These are phyloP conservation scores for Deroplatys truncata DNA, from an alignment of 2,888 invertebrate genomes.

Conservation along the genomic window DNA sequence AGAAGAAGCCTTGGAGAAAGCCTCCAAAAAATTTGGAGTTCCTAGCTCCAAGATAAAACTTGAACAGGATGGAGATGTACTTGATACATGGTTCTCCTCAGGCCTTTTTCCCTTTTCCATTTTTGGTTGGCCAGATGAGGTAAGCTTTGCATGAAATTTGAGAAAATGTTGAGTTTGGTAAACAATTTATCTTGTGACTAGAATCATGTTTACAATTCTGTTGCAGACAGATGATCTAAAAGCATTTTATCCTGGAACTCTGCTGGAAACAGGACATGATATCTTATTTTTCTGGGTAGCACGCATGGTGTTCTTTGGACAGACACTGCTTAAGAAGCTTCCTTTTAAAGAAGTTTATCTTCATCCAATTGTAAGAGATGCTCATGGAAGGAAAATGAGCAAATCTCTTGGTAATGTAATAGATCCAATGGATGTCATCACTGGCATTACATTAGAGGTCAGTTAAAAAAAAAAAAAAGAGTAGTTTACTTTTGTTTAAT, in stretches of 20 bases:
- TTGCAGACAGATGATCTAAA: slow-evolving; percentile 59
- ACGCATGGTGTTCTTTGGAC: slow-evolving; percentile 97
- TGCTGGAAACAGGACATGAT: slow-evolving; percentile 96
- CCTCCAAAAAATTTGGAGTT: slow-evolving; percentile 63
- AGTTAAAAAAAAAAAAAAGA: neutral
- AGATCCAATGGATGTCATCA: slow-evolving; percentile 93
- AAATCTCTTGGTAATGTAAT: slow-evolving; percentile 98
- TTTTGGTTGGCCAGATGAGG: slow-evolving; percentile 93
- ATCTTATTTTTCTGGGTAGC: slow-evolving; percentile 99
- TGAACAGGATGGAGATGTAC: slow-evolving; percentile 87
- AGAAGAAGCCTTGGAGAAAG: slow-evolving; percentile 76
- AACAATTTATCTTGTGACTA: neutral
- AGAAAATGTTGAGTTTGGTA: neutral
- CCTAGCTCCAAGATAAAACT: slow-evolving; percentile 54
- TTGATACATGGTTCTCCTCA: slow-evolving; percentile 99
- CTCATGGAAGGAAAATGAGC: slow-evolving; percentile 98
- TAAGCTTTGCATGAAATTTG: slow-evolving; percentile 37
- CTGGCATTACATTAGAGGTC: slow-evolving; percentile 75
- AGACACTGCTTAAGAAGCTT: slow-evolving; percentile 79
- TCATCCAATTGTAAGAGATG: slow-evolving; percentile 96
- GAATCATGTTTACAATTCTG: neutral
- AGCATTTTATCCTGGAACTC: slow-evolving; percentile 84
- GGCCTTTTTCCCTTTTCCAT: slow-evolving; percentile 94
- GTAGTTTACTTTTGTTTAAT: neutral
- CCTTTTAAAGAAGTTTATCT: slow-evolving; percentile 93